Evolutionary conservation across 2,797 vertebrate genomes (phyloP).

Genomic region (Kryptopterus vitreolus): DNA sequence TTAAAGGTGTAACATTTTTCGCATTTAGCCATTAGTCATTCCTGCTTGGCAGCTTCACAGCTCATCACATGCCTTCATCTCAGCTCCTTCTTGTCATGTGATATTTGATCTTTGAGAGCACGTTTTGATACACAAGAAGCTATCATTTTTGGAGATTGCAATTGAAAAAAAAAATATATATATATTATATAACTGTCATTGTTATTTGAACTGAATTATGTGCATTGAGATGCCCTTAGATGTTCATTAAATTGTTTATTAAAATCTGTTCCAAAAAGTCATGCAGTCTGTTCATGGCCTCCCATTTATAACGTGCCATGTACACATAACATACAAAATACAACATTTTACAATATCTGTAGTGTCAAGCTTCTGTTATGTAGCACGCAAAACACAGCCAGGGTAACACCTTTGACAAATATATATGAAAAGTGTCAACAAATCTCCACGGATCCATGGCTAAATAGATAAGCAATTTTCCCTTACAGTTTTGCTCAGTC

Average conservation of each 20-base stretch:
- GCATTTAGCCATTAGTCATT: neutral
- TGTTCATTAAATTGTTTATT: neutral
- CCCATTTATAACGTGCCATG: neutral
- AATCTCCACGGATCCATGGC: neutral
- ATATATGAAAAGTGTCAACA: neutral
- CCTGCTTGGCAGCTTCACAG: neutral
- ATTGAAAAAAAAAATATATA: neutral
- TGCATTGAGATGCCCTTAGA: neutral
- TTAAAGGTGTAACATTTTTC: neutral
- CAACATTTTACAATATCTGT: neutral
- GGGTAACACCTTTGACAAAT: neutral
- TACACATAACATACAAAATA: neutral
- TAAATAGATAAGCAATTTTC: neutral
- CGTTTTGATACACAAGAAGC: neutral
- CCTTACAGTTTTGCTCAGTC: neutral
- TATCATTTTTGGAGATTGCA: neutral
- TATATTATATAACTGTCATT: no score
- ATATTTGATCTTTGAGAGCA: neutral
- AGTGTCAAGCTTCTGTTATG: neutral
- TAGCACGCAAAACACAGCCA: neutral
- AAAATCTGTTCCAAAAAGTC: neutral
- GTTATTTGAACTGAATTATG: neutral
- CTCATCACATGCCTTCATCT: constrained; percentile 1
- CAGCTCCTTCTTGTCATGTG: neutral
- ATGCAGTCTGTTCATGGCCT: no score